These are phyloP conservation scores for Hypanus sabinus DNA, from an alignment of 2,113 vertebrate genomes.

Conservation along the genomic window DNA sequence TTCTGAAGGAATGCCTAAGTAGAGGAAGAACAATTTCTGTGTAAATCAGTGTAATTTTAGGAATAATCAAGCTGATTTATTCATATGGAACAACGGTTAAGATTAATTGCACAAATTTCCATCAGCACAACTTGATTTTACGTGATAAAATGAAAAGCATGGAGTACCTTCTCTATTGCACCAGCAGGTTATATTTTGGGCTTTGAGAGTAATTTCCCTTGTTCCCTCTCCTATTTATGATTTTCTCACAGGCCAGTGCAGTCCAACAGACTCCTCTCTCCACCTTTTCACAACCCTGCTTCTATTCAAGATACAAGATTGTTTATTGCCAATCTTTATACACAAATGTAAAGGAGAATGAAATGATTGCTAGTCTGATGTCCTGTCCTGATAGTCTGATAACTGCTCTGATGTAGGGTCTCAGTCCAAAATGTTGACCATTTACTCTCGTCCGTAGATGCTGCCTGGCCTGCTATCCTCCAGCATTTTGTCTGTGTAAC, in stretches of 20 bases:
- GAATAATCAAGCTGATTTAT: background rate
- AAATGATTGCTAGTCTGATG: no score
- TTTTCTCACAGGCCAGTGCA: background rate
- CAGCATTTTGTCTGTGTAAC: no score
- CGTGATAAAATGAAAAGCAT: background rate
- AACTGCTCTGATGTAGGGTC: no score
- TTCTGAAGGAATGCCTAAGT: no score
- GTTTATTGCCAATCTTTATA: no score
- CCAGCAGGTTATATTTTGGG: background rate
- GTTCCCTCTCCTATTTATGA: background rate
- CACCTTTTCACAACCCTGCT: background rate
- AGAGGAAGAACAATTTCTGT: background rate
- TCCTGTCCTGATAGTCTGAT: no score
- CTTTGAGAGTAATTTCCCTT: background rate
- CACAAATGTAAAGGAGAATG: no score
- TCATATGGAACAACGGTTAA: background rate
- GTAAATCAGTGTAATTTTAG: background rate
- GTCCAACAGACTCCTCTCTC: background rate
- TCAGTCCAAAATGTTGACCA: no score
- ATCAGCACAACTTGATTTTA: background rate
- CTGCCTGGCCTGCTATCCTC: no score
- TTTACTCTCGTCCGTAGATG: no score
- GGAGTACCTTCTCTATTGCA: background rate
- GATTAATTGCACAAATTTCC: background rate
- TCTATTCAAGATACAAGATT: background rate